phyloP scores from a whole-genome alignment of 2,113 vertebrate species.

The Sceloporus undulatus region DNA sequence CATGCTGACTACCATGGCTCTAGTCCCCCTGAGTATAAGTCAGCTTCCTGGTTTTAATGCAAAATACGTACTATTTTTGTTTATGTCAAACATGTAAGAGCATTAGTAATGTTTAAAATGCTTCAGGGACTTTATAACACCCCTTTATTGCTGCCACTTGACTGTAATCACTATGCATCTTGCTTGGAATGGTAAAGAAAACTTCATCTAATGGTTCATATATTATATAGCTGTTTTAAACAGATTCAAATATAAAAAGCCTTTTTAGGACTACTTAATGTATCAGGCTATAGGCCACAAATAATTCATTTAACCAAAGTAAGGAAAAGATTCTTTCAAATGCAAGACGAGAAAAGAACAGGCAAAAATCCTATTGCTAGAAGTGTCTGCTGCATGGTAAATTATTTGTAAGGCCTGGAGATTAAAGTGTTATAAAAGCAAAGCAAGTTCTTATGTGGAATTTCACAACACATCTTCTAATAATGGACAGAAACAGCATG shows the following conservation, averaged over 20 bases:
- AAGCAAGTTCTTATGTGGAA: slow-evolving; percentile 12
- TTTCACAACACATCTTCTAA: neutral
- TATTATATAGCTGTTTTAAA: slow-evolving; percentile 55
- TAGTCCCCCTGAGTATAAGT: neutral
- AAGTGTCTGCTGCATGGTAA: neutral
- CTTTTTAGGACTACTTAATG: slow-evolving; percentile 28
- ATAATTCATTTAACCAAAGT: slow-evolving; percentile 40
- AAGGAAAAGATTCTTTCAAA: slow-evolving; percentile 40
- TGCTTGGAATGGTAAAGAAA: slow-evolving; percentile 47
- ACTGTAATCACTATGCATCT: slow-evolving; percentile 59
- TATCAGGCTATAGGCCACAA: slow-evolving; percentile 32
- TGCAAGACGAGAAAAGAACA: neutral
- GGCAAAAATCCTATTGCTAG: neutral
- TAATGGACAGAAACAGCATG: slow-evolving; percentile 23
- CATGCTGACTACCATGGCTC: too few species aligned
- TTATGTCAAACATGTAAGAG: slow-evolving; percentile 3
- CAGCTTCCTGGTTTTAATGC: neutral
- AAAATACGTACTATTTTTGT: neutral
- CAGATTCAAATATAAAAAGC: slow-evolving; percentile 43
- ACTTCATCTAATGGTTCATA: slow-evolving; percentile 58
- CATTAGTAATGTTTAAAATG: neutral
- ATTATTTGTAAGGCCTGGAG: neutral
- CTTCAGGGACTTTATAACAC: neutral
- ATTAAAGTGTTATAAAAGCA: slow-evolving; percentile 8
- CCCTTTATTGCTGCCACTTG: neutral